phyloP scores from a whole-genome alignment of 2,797 vertebrate species.

The Eleutherodactylus coqui region DNA sequence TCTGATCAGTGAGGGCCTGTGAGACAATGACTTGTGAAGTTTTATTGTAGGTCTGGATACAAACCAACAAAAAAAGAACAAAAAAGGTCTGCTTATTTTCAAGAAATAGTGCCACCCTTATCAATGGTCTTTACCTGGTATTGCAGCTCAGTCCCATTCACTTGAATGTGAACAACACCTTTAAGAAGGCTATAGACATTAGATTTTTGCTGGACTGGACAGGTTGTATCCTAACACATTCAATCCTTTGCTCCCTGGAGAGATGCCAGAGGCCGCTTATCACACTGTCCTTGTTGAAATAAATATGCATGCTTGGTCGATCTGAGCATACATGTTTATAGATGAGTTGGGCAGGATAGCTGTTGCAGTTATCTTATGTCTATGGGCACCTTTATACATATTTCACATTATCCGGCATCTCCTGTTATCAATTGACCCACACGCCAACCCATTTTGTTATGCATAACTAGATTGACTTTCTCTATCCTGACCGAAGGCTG shows the following conservation, averaged over 20 bases:
- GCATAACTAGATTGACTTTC: neutral
- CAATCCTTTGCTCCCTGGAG: neutral
- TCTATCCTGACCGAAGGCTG: neutral
- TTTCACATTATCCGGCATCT: neutral
- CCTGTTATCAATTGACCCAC: neutral
- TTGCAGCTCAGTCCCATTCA: neutral
- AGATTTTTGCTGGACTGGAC: neutral
- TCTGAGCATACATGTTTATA: conserved; percentile 15
- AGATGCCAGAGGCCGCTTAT: neutral
- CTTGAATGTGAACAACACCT: too few species aligned
- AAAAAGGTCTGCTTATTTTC: neutral
- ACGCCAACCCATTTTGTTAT: neutral
- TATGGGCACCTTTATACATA: conserved; percentile 9
- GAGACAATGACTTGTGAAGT: too few species aligned
- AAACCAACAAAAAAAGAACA: neutral
- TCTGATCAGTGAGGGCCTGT: too few species aligned
- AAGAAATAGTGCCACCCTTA: neutral
- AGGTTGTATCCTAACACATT: neutral
- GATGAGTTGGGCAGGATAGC: neutral
- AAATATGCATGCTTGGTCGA: conserved; percentile 9
- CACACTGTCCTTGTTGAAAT: neutral
- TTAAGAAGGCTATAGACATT: neutral
- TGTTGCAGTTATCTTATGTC: neutral
- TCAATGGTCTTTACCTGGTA: neutral
- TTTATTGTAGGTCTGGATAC: too few species aligned